These are phyloP conservation scores for Apamea crenata DNA, from an alignment of 2,888 invertebrate genomes.

Conservation along the genomic window DNA sequence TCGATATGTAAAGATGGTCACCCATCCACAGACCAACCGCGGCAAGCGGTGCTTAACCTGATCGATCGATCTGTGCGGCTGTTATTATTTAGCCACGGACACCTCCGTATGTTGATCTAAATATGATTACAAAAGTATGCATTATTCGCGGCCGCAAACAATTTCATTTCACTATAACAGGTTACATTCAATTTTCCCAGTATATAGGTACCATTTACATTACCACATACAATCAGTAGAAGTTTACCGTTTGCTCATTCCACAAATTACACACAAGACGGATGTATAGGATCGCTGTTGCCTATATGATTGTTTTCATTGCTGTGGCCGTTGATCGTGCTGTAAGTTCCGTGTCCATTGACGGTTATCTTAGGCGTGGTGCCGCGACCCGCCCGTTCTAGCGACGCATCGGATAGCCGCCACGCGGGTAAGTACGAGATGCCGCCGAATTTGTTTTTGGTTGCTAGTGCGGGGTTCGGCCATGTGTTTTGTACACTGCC, in stretches of 20 bases:
- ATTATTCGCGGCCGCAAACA: neutral
- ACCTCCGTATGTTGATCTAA: neutral
- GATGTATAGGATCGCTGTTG: slow-evolving; percentile 53
- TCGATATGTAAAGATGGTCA: no score
- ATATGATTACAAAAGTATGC: neutral
- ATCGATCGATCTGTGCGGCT: no score
- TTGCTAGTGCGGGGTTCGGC: slow-evolving; percentile 93
- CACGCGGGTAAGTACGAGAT: slow-evolving; percentile 93
- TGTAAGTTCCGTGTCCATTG: slow-evolving; percentile 64
- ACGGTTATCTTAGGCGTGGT: slow-evolving; percentile 43
- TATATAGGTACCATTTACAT: neutral
- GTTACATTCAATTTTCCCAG: neutral
- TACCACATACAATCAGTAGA: slow-evolving; percentile 38
- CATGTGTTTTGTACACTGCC: slow-evolving; percentile 95
- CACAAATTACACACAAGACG: slow-evolving; percentile 33
- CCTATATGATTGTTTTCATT: slow-evolving; percentile 46
- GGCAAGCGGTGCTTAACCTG: no score
- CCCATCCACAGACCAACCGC: no score
- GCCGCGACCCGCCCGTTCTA: slow-evolving; percentile 91
- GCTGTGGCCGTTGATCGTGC: slow-evolving; percentile 32
- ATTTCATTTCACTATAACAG: neutral
- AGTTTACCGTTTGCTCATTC: slow-evolving; percentile 14
- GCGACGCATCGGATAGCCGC: slow-evolving; percentile 89
- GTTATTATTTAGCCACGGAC: no score
- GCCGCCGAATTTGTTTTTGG: slow-evolving; percentile 84